Evolutionary conservation across 2,113 vertebrate genomes (phyloP).

Genomic region (Pluvianellus socialis): DNA sequence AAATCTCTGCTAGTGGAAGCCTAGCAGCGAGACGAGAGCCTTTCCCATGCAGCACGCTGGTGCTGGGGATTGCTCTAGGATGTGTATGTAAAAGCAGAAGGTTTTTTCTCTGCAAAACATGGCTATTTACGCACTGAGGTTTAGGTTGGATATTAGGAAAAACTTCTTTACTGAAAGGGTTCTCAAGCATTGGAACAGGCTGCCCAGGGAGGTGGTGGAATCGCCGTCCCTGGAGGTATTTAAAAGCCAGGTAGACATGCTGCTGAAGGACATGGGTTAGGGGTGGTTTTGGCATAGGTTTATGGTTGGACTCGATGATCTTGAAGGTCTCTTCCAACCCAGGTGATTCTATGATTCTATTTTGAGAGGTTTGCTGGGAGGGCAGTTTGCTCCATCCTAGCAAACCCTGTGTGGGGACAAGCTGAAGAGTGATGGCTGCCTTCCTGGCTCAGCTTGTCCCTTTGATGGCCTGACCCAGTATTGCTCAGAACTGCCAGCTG

Average conservation of each 20-base stretch:
- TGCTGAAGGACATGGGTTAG: too few species aligned
- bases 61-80: background rate
- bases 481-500: background rate
- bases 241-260: too few species aligned
- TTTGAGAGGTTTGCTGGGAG: background rate
- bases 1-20: background rate
- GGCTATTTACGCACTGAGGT: too few species aligned
- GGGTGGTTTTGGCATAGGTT: too few species aligned
- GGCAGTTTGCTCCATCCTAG: background rate
- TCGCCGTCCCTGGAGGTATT: too few species aligned
- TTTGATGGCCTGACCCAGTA: background rate
- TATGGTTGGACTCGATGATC: too few species aligned
- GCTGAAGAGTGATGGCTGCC: background rate
- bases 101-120: background rate
- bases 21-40: background rate
- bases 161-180: too few species aligned
- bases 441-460: background rate
- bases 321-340: too few species aligned
- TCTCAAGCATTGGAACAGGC: too few species aligned
- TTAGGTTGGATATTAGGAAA: too few species aligned
- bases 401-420: background rate
- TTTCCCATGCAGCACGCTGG: background rate
- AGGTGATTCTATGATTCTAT: background rate
- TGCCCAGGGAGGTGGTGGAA: too few species aligned
- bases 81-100: background rate